phyloP scores from a whole-genome alignment of 2,113 vertebrate species.

The Brachirus orientalis region DNA sequence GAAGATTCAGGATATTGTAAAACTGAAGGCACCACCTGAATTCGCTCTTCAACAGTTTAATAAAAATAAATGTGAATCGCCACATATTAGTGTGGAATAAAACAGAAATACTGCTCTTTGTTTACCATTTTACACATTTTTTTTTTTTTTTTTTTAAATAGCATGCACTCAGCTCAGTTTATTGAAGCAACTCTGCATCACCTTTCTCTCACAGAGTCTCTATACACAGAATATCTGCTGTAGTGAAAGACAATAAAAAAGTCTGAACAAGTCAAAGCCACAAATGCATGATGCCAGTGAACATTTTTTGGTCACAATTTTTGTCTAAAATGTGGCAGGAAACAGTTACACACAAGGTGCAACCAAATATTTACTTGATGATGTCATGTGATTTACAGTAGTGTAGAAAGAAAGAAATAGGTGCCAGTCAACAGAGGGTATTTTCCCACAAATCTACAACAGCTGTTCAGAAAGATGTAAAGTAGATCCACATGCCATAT shows the following conservation, averaged over 20 bases:
- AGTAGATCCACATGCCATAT: neutral
- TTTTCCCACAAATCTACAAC: neutral
- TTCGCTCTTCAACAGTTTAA: neutral
- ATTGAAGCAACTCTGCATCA: neutral
- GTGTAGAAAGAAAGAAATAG: neutral
- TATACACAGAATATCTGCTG: neutral
- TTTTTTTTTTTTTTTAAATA: neutral
- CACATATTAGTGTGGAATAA: neutral
- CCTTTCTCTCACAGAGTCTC: neutral
- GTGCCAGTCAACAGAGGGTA: neutral
- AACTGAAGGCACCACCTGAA: neutral
- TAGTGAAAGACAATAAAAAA: neutral
- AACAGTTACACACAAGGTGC: neutral
- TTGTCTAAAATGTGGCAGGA: slow-evolving; percentile 35
- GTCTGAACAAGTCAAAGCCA: neutral
- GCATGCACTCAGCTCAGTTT: neutral
- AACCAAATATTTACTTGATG: slow-evolving; percentile 47
- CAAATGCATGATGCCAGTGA: neutral
- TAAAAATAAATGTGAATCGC: neutral
- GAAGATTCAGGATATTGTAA: neutral
- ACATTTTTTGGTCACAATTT: slow-evolving; percentile 36
- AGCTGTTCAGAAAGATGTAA: slow-evolving; percentile 1
- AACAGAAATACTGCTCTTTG: neutral
- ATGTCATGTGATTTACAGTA: slow-evolving; percentile 5
- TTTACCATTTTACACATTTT: neutral